Conservation (phyloP, 2,113 vertebrate species). For the Gnathonemus echidnorhynchus region DNA sequence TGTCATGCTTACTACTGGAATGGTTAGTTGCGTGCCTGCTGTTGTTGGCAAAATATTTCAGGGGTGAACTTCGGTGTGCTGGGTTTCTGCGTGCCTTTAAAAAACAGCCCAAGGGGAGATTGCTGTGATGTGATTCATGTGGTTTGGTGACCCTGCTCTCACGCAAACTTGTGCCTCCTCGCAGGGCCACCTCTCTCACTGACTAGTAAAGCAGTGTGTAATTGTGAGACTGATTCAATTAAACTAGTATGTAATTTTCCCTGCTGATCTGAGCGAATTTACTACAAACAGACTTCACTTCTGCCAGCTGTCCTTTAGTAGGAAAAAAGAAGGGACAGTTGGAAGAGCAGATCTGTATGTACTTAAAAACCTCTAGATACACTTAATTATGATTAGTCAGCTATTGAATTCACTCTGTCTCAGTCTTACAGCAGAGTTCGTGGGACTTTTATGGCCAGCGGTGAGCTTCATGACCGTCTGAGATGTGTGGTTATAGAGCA, state of each 20-base stretch:
- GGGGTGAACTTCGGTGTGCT: neutral
- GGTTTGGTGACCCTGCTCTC: neutral
- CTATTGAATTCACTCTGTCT: neutral
- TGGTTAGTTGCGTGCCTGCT: neutral
- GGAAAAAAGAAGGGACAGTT: neutral
- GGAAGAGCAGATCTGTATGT: neutral
- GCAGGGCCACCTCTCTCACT: neutral
- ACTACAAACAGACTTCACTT: neutral
- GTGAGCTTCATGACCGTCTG: neutral
- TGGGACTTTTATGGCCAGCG: neutral
- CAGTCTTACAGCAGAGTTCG: neutral
- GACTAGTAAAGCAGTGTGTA: neutral
- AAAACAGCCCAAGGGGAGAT: neutral
- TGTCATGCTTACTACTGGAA: neutral
- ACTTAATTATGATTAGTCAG: neutral
- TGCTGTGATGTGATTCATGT: conserved; percentile 9
- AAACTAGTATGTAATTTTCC: conserved; percentile 6
- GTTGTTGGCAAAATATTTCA: conserved; percentile 11
- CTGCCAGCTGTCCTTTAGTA: neutral
- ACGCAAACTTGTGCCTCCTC: neutral
- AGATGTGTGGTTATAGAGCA: neutral
- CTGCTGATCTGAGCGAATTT: neutral
- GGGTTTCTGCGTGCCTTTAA: neutral
- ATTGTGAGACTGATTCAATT: conserved; percentile 10
- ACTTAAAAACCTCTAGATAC: neutral